Base-by-base conservation (phyloP, 2,113 vertebrate genomes). In the Pseudopipra pipra region DNA sequence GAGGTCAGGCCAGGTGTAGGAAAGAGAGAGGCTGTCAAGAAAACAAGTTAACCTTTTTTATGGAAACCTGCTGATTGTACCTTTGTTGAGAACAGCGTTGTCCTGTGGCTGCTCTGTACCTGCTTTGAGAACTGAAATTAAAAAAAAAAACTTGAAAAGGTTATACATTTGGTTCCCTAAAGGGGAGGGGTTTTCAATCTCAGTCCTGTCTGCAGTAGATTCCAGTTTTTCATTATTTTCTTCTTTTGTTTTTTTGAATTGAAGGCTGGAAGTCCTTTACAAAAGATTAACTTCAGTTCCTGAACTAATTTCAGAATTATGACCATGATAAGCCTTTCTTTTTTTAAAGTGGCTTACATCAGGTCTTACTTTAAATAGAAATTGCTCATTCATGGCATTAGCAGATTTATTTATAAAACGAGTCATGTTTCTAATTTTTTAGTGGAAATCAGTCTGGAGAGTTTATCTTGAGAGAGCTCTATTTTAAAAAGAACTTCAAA, bases 11-110 rank as follows among this genome's bases (percentile, higher is more conserved):
- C 47, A 73, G 1, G 1, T 61, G 55, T 70, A 75, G 75, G 66
- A 80, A 91, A 91, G 80, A 87, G 91, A 86, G 75, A 70, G 74
- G 31, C 68, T 93, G 52, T 85, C 82, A 93, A 65, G 71, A 94
- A 96, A 95, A 72, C 83, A 95, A 80, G 82, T 84, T 94, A 92
- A 81, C 61, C 82, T 96, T 95, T 92, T 87, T 27, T 54, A 43
- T 72, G 74, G 71, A 91, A 96, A 91, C 90, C 44, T 85, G 91
- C 68, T 85, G 77, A 27, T 90, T 86, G 25, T 39, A 20, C 82
- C 56, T 95, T 86, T 67, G 30, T 78, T 94, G 74, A 96, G 94
- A 88, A 75, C 44, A 91, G 6, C 6, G 0, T 27, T 85, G 39
- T 88, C 85, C 61, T 47, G 6, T 73, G 94, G 62, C 65, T 92